These are phyloP conservation scores for Hydraecia micacea DNA, from an alignment of 2,888 invertebrate species.

Conservation along the genomic window DNA sequence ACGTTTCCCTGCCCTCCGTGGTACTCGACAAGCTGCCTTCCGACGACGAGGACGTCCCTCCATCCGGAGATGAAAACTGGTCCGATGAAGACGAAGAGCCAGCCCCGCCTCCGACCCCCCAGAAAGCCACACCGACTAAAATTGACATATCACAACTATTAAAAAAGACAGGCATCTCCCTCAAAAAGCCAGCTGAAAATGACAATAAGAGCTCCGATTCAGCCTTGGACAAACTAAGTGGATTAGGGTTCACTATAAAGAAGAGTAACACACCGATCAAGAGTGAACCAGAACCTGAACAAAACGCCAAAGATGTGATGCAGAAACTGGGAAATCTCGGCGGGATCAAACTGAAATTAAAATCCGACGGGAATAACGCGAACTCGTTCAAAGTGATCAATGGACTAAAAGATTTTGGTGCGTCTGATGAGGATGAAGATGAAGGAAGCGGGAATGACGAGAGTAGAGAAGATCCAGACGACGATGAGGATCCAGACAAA, in stretches of 20 bases:
- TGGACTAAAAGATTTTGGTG: constrained; percentile 85
- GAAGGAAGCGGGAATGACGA: constrained; percentile 80
- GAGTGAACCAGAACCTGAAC: constrained; percentile 77
- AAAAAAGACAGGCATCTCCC: constrained; percentile 81
- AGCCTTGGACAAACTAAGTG: constrained; percentile 84
- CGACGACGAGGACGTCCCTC: constrained; percentile 86
- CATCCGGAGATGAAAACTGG: constrained; percentile 86
- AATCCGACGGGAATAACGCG: constrained; percentile 83
- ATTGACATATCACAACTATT: constrained; percentile 85
- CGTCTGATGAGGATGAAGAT: constrained; percentile 84
- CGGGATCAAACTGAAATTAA: constrained; percentile 86
- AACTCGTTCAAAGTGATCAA: constrained; percentile 87
- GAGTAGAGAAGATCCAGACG: constrained; percentile 73
- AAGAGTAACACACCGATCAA: constrained; percentile 83
- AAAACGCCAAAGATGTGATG: constrained; percentile 77
- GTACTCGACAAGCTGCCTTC: constrained; percentile 88
- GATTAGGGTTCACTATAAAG: constrained; percentile 87
- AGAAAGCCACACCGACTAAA: constrained; percentile 80
- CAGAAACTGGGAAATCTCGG: constrained; percentile 85
- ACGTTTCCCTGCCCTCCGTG: constrained; percentile 90
- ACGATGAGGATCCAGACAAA: constrained; percentile 73
- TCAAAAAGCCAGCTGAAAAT: constrained; percentile 80
- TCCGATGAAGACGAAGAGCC: constrained; percentile 86
- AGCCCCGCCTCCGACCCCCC: constrained; percentile 67
- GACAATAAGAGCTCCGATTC: constrained; percentile 76